Percentiles rank a stretch among this genome's conserved stretches.
Evolutionary conservation across 2,113 vertebrate genomes (phyloP).

Genomic region (Pimephales promelas): DNA sequence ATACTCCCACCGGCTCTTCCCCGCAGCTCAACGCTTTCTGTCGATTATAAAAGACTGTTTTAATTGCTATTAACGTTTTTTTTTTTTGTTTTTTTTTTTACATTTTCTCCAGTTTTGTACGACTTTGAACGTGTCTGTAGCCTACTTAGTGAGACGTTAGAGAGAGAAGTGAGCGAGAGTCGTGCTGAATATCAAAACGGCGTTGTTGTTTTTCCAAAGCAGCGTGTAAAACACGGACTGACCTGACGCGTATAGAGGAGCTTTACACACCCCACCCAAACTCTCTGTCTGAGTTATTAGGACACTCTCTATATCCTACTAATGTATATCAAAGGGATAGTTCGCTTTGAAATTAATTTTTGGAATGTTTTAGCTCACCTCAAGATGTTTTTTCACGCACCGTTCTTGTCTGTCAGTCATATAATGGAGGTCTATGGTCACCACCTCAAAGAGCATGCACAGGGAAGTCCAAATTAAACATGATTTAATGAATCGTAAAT

Average conservation of each 20-base stretch:
- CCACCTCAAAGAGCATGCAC: too few species aligned
- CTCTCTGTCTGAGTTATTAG: not conserved
- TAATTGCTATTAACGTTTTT: not conserved
- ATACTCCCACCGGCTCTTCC: not conserved
- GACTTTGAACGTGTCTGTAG: conserved; percentile 19
- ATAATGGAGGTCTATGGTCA: too few species aligned
- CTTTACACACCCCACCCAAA: not conserved
- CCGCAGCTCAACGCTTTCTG: not conserved
- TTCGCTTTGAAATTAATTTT: too few species aligned
- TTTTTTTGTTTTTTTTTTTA: not conserved
- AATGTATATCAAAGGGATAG: too few species aligned
- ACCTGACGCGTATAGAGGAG: not conserved
- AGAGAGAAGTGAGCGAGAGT: not conserved
- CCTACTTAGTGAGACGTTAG: not conserved
- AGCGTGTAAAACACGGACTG: conserved; percentile 36
- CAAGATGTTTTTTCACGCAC: too few species aligned
- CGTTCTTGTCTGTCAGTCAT: too few species aligned
- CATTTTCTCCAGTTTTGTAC: not conserved
- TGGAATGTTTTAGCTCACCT: too few species aligned
- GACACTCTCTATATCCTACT: not conserved
- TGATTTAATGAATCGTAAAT: too few species aligned
- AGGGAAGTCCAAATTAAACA: too few species aligned
- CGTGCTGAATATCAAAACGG: not conserved
- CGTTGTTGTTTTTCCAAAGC: conserved; percentile 1
- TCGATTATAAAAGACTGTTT: not conserved